Evolutionary conservation across 2,113 vertebrate genomes (phyloP).

Genomic region (Protobothrops mucrosquamatus): DNA sequence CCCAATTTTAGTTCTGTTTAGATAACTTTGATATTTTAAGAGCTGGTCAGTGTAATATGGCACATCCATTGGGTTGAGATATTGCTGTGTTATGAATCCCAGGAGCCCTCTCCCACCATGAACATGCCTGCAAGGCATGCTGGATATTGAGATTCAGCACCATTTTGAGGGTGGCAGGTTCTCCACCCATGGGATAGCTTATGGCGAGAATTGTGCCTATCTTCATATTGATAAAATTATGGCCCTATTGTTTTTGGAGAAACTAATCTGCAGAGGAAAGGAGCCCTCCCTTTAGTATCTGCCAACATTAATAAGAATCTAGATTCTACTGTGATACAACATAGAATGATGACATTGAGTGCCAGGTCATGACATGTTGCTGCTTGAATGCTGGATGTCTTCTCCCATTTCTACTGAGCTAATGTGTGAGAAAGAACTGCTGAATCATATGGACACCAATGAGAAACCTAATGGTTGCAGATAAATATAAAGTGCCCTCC

Average conservation of each 20-base stretch:
- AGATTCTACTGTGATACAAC: background rate
- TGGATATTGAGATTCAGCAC: background rate
- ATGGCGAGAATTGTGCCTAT: background rate
- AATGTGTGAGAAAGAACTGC: background rate
- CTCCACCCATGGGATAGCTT: background rate
- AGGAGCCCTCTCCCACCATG: background rate
- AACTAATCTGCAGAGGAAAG: background rate
- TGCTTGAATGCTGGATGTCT: background rate
- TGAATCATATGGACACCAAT: background rate
- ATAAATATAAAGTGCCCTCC: background rate
- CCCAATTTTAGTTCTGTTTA: background rate
- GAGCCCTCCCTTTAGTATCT: background rate
- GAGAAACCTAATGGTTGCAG: background rate
- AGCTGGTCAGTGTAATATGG: background rate
- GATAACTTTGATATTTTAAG: background rate
- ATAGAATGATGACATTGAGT: background rate
- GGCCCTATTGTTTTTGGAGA: background rate
- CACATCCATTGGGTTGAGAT: background rate
- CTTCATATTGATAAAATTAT: background rate
- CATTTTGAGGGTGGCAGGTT: background rate
- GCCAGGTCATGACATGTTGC: background rate
- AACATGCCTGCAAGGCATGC: background rate
- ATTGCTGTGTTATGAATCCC: background rate
- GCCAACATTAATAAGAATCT: background rate
- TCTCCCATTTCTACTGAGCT: background rate